Percentiles rank a stretch among this genome's conserved stretches.
These are phyloP conservation scores for Xenopus tropicalis DNA, from an alignment of 2,113 vertebrate species.

Conservation along the genomic window UCB_Xtro_10.0 CM004452.2:50262001-50262500, in stretches of 20 bases:
- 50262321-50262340: slow-evolving; percentile 15
- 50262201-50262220: slow-evolving; percentile 82
- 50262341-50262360: too few species aligned
- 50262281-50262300: slow-evolving; percentile 83
- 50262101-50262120: too few species aligned
- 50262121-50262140: too few species aligned
- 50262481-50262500: slow-evolving; percentile 79
- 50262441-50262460: too few species aligned
- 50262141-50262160: too few species aligned
- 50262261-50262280: slow-evolving; percentile 79
- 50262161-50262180: too few species aligned
- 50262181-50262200: slow-evolving; percentile 75
- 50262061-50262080: slow-evolving; percentile 70
- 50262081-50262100: slow-evolving; percentile 6
- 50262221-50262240: slow-evolving; percentile 82
- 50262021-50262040: slow-evolving; percentile 86
- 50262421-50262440: too few species aligned
- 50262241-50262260: slow-evolving; percentile 86
- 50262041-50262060: slow-evolving; percentile 90
- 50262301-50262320: slow-evolving; percentile 80
- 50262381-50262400: too few species aligned
- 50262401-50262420: too few species aligned
- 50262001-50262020: slow-evolving; percentile 85
- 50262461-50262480: background rate
- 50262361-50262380: too few species aligned